Base-by-base conservation (phyloP, 2,888 invertebrate species). In the Apoderus coryli region DNA sequence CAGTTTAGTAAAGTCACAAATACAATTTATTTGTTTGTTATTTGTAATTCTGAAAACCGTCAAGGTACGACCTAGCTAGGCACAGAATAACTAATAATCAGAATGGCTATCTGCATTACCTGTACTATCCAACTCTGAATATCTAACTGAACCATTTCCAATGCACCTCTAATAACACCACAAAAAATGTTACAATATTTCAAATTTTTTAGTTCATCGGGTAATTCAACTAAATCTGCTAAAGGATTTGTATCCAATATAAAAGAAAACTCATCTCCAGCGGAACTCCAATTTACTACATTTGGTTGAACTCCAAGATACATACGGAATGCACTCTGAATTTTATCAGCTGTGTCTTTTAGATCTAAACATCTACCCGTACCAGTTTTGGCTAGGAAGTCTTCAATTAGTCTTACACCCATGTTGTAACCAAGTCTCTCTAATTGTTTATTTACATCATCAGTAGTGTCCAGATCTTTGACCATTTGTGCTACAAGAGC, bases 141-240 rank as follows among this genome's bases (percentile, higher is more conserved):
- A 59, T 96, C 95, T 54, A 96, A 69, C 56, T 96, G 95, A 22
- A 96, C 93, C 90, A 98, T 98, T 68, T 98, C 96, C 47, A 96
- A 66, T 5, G 96, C 93, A 10, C 98, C 98, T 37, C 93, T 69
- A 32, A 88, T 72, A 15, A 78, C 73, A 0, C 98, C 98, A 36
- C 90, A 86, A 27, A 99, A 69, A 36, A 98, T 69, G 44, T 86
- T 85, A 43, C 89, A 89, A 56, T 95, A 96, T 51, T 86, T 85
- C 10, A 96, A 65, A 39, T 76, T 74, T 37, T 74, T 72, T 46
- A 76, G 71, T 48, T 80, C 74, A 40, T 81, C 76, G 1, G 96
- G 96, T 52, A 95, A 65, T 59, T 96, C 96, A 1, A 96, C 95
- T 66, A 95, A 88, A 59, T 98, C 98, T 3, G 89, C 89, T 31